These are phyloP conservation scores for Trichogramma evanescens DNA, from an alignment of 2,888 invertebrate species.

Conservation along the genomic window DNA sequence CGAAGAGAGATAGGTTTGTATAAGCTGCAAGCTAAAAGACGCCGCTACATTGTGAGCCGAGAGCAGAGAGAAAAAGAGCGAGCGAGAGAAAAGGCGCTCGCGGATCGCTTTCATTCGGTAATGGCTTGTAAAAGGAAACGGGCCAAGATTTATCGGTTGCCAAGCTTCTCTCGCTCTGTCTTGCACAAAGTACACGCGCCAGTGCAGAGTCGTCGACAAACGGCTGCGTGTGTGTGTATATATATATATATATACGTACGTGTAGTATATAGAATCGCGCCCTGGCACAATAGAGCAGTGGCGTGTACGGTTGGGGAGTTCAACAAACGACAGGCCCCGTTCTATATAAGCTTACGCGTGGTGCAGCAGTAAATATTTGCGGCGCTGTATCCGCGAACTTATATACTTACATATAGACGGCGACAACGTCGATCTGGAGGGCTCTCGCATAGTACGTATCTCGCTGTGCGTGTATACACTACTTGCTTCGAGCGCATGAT, in stretches of 20 bases:
- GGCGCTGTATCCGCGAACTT: no score
- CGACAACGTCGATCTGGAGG: slow-evolving; percentile 19
- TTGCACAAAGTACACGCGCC: slow-evolving; percentile 29
- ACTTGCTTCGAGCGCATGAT: slow-evolving; percentile 34
- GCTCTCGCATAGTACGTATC: slow-evolving; percentile 37
- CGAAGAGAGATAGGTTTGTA: no score
- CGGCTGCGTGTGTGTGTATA: slow-evolving; percentile 21
- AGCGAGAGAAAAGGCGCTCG: slow-evolving; percentile 1
- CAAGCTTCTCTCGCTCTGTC: slow-evolving; percentile 8
- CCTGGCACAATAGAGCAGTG: slow-evolving; percentile 25
- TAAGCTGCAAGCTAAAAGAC: no score
- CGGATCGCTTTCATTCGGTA: slow-evolving; percentile 34
- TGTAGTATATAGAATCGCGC: slow-evolving; percentile 1
- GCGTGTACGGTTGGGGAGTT: slow-evolving; percentile 25
- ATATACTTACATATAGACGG: neutral
- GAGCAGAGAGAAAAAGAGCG: neutral
- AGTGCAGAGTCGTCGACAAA: slow-evolving; percentile 34
- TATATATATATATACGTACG: slow-evolving; percentile 25
- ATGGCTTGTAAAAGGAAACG: slow-evolving; percentile 43
- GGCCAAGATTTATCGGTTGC: slow-evolving; percentile 42
- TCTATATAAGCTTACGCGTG: no score
- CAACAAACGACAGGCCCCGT: slow-evolving; percentile 29
- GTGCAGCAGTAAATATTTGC: no score
- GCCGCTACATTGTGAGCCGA: neutral
- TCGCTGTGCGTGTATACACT: slow-evolving; percentile 28